These are phyloP conservation scores for Mus minutoides DNA, from an alignment of 2,797 vertebrate genomes.

Conservation along the genomic window DNA sequence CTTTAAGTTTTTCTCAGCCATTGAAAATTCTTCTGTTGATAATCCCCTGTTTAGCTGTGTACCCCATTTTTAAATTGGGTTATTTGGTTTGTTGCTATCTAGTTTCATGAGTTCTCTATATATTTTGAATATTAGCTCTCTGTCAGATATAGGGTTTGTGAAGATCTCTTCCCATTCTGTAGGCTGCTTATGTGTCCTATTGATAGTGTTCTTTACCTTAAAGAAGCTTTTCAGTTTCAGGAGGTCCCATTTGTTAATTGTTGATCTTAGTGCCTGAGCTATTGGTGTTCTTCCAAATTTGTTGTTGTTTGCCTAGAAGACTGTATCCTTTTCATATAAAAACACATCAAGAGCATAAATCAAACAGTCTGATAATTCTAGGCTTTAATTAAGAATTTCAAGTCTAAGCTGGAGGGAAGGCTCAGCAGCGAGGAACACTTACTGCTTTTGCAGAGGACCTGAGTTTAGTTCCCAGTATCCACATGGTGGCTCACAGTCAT, in stretches of 20 bases:
- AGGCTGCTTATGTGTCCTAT: neutral
- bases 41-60: neutral
- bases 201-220: neutral
- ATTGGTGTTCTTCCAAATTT: neutral
- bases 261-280: neutral
- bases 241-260: neutral
- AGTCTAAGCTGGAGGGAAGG: neutral
- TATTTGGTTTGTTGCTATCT: neutral
- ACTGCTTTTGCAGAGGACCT: neutral
- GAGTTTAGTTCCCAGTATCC: neutral
- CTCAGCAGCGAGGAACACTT: neutral
- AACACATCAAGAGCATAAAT: neutral
- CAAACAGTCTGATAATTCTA: constrained; percentile 26
- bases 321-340: neutral
- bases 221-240: neutral
- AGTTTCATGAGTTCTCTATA: neutral
- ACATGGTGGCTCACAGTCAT: neutral
- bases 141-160: neutral
- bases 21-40: neutral
- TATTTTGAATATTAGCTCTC: neutral
- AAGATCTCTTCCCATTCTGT: neutral
- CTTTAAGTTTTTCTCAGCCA: neutral
- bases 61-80: neutral
- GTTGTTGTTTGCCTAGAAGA: neutral
- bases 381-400: constrained; percentile 26